Percentiles rank a stretch among this genome's conserved stretches.
Conservation (phyloP, 1,140 invertebrate genomes). For the Pectinophora gossypiella region DNA sequence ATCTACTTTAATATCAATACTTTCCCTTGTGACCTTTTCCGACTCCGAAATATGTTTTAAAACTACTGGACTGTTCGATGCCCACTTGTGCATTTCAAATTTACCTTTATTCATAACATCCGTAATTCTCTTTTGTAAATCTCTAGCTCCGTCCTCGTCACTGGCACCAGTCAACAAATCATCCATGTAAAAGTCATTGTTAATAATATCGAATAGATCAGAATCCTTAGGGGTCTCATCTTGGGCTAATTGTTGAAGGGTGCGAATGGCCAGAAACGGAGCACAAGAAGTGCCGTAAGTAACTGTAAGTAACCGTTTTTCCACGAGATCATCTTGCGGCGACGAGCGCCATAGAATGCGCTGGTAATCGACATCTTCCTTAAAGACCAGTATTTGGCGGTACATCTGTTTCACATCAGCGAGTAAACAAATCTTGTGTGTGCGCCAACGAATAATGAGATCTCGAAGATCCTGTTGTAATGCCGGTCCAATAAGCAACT, state of each 20-base stretch:
- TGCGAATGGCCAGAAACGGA: constrained; percentile 48
- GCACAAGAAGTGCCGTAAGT: constrained; percentile 47
- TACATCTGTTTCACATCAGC: constrained; percentile 70
- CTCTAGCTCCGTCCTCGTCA: constrained; percentile 29
- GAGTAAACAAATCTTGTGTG: constrained; percentile 17
- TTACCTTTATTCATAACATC: constrained; percentile 23
- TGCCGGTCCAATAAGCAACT: constrained; percentile 13
- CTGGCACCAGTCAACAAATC: constrained; percentile 44
- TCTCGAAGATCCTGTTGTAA: constrained; percentile 23
- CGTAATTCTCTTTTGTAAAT: constrained; percentile 25
- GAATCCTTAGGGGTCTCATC: constrained; percentile 35
- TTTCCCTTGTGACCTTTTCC: neutral
- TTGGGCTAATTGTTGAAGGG: constrained; percentile 41
- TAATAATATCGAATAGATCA: constrained; percentile 25
- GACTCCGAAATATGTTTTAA: constrained; percentile 15
- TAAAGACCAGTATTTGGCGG: constrained; percentile 43
- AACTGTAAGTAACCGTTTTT: constrained; percentile 32
- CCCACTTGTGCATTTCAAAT: constrained; percentile 46
- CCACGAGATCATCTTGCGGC: constrained; percentile 8
- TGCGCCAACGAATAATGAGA: constrained; percentile 20
- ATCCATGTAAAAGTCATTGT: constrained; percentile 61
- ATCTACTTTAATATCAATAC: constrained; percentile 15
- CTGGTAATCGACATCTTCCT: constrained; percentile 31
- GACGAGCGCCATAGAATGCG: constrained; percentile 46
- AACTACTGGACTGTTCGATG: constrained; percentile 29